Percentiles rank a stretch among this genome's conserved stretches.
Evolutionary conservation across 2,797 vertebrate genomes (phyloP).

Genomic region (Sternarchorhynchus goeldii): DNA sequence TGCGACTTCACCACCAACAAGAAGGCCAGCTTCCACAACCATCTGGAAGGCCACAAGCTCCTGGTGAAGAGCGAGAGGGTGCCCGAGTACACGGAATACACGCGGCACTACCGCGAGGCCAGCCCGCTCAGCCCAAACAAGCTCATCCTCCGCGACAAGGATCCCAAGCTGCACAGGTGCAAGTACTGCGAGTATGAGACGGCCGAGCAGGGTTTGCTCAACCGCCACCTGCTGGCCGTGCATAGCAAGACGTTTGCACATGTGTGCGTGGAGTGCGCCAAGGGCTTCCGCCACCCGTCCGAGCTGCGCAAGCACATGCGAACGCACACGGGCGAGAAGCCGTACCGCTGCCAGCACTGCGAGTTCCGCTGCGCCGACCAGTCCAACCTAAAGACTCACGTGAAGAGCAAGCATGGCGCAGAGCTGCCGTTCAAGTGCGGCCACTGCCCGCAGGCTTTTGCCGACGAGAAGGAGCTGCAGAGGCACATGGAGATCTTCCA

Average conservation of each 20-base stretch:
- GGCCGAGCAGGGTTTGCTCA: slow-evolving; percentile 85
- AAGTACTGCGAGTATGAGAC: slow-evolving; percentile 91
- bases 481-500: slow-evolving; percentile 92
- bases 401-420: slow-evolving; percentile 84
- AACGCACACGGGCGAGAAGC: slow-evolving; percentile 97
- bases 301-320: slow-evolving; percentile 94
- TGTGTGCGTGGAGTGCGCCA: slow-evolving; percentile 86
- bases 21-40: slow-evolving; percentile 91
- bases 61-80: slow-evolving; percentile 91
- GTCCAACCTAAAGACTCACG: slow-evolving; percentile 89
- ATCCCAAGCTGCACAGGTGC: slow-evolving; percentile 88
- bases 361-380: slow-evolving; percentile 86
- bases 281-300: slow-evolving; percentile 88
- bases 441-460: slow-evolving; percentile 85
- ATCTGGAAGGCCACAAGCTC: slow-evolving; percentile 97
- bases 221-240: slow-evolving; percentile 86
- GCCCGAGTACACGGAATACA: slow-evolving; percentile 93
- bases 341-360: slow-evolving; percentile 86
- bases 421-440: slow-evolving; percentile 84
- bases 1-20: slow-evolving; percentile 92
- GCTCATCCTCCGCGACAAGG: slow-evolving; percentile 94
- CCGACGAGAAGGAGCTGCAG: slow-evolving; percentile 85
- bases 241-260: slow-evolving; percentile 90
- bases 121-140: slow-evolving; percentile 95
- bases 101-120: slow-evolving; percentile 92